Conservation (phyloP, 2,113 vertebrate genomes). For the Sisor rabdophorus region DNA sequence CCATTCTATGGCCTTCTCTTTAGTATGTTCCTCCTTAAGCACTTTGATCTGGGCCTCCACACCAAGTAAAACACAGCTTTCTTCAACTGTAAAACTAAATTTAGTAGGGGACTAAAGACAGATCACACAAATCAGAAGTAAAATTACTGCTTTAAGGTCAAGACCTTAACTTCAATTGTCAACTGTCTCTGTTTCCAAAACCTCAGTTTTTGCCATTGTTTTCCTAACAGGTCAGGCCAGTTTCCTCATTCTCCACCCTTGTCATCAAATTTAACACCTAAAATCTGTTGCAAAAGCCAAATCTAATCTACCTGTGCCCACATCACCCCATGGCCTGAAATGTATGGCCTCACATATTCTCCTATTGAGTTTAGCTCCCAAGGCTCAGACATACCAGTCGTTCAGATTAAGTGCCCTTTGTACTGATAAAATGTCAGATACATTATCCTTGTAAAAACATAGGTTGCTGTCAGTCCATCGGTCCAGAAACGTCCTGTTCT, state of each 20-base stretch:
- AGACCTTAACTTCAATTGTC: slow-evolving; percentile 11
- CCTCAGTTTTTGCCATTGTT: slow-evolving; percentile 5
- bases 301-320: background rate
- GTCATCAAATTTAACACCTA: slow-evolving; percentile 15
- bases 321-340: slow-evolving; percentile 5
- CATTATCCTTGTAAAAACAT: slow-evolving; percentile 30
- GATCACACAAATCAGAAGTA: slow-evolving; percentile 8
- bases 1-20: no score
- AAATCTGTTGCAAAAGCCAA: background rate
- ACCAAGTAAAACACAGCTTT: no score
- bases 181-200: slow-evolving; percentile 38
- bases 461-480: background rate
- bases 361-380: slow-evolving; percentile 16
- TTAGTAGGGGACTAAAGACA: no score
- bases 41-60: no score
- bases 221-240: slow-evolving; percentile 24
- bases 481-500: slow-evolving; percentile 5
- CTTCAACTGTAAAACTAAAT: no score
- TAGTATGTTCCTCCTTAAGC: no score
- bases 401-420: slow-evolving; percentile 22
- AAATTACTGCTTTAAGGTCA: slow-evolving; percentile 38
- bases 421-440: background rate
- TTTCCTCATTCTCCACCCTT: background rate
- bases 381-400: slow-evolving; percentile 13
- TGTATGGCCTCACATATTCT: slow-evolving; percentile 32